Conservation (phyloP, 2,888 invertebrate species). For the Craniophora ligustri region DNA sequence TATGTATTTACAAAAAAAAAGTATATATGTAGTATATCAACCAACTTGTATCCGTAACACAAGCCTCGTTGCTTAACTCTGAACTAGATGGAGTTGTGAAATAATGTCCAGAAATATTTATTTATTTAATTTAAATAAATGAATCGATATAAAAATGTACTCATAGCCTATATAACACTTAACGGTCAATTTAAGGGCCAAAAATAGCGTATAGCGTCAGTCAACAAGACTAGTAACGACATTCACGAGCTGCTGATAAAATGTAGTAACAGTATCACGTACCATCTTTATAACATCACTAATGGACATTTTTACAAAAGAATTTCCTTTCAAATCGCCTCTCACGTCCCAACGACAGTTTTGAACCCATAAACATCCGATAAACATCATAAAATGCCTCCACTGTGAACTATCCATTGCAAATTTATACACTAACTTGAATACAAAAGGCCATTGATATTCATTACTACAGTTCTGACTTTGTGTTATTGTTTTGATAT, state of each 20-base stretch:
- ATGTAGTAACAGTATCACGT: conserved; percentile 28
- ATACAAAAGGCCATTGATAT: conserved; percentile 55
- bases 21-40: too few relatives aligned
- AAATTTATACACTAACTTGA: conserved; percentile 49
- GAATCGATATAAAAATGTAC: too few relatives aligned
- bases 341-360: conserved; percentile 22
- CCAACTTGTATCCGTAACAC: too few relatives aligned
- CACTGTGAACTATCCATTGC: conserved; percentile 32
- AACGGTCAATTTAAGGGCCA: too few relatives aligned
- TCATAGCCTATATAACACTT: too few relatives aligned
- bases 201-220: background rate
- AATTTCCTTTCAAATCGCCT: conserved; percentile 14
- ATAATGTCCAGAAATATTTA: too few relatives aligned
- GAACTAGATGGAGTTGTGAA: too few relatives aligned
- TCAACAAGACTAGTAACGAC: too few relatives aligned
- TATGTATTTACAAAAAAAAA: too few relatives aligned
- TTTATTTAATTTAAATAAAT: too few relatives aligned
- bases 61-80: too few relatives aligned
- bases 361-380: conserved; percentile 36
- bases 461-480: conserved; percentile 45
- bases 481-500: conserved; percentile 49
- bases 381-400: conserved; percentile 29
- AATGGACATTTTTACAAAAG: conserved; percentile 11
- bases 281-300: background rate
- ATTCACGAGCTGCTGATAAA: too few relatives aligned